Conservation (phyloP, 1,140 invertebrate species). For the Cydia strobilella region DNA sequence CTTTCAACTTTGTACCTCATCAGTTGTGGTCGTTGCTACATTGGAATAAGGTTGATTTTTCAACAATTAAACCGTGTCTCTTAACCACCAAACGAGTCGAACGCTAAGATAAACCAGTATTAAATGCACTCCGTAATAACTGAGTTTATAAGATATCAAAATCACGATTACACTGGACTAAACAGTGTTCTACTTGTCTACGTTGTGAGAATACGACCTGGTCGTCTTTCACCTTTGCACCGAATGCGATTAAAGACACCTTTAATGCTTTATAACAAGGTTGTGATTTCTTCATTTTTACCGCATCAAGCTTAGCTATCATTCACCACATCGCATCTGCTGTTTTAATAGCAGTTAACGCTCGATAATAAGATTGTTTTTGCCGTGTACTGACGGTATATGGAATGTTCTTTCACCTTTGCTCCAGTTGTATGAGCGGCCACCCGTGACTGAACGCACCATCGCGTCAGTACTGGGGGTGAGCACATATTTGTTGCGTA, state of each 20-base stretch:
- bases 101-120: neutral
- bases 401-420: conserved; percentile 71
- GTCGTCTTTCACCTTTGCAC: conserved; percentile 3
- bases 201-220: neutral
- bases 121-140: neutral
- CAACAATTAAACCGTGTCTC: neutral
- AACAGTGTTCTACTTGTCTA: neutral
- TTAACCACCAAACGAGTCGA: neutral
- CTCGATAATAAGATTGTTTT: neutral
- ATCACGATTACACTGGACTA: neutral
- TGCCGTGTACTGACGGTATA: conserved; percentile 16
- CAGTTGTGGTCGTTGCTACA: neutral
- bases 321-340: neutral
- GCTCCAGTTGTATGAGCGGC: conserved; percentile 58
- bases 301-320: neutral
- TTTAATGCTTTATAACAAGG: neutral
- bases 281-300: neutral
- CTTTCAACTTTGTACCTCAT: neutral
- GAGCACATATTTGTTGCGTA: conserved; percentile 6
- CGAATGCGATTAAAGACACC: neutral
- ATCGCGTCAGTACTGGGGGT: conserved; percentile 47
- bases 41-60: neutral
- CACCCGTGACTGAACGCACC: conserved; percentile 58
- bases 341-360: neutral
- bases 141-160: neutral